Base-by-base conservation (phyloP, 2,888 invertebrate genomes). In the Punctoribates punctum region DNA sequence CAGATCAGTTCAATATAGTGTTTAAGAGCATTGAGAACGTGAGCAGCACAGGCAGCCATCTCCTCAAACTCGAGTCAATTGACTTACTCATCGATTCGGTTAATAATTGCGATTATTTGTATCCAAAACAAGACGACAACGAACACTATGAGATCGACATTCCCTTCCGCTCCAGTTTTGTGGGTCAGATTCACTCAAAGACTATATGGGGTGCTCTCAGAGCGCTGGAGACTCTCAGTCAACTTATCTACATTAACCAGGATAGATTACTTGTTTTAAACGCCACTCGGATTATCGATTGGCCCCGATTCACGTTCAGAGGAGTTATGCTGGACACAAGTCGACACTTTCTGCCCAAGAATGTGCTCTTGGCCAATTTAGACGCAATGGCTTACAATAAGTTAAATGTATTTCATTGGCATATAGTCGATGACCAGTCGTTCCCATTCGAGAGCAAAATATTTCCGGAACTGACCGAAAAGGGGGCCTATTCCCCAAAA, bases 321-420 rank as follows among this genome's bases (percentile, higher is more conserved):
- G 96, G 96, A 0, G 84, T 96, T 1, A 85, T 95, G 54, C 83
- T 97, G 54, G 96, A 97, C 83, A 93, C 94, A 0, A 89, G 93
- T 0, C 87, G 96, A 4, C 96, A 96, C 84, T 96, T 87, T 82
- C 85, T 94, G 23, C 88, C 91, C 0, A 83, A 91, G 62, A 82
- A 84, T 0, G 88, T 88, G 73, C 89, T 96, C 76, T 83, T 88
- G 38, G 81, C 83, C 76, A 83, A 84, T 78, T 77, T 86, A 81
- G 93, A 95, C 79, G 91, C 91, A 0, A 93, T 96, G 93, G 87
- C 90, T 0, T 91, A 91, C 84, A 95, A 94, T 83, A 96, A 96
- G 84, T 84, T 95, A 82, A 96, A 96, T 83, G 92, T 95, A 0
- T 89, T 96, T 78, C 96, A 96, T 83, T 96, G 96, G 96, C 96